Evolutionary conservation across 2,113 vertebrate genomes (phyloP).

Genomic region (Mesembrinibis cayennensis): DNA sequence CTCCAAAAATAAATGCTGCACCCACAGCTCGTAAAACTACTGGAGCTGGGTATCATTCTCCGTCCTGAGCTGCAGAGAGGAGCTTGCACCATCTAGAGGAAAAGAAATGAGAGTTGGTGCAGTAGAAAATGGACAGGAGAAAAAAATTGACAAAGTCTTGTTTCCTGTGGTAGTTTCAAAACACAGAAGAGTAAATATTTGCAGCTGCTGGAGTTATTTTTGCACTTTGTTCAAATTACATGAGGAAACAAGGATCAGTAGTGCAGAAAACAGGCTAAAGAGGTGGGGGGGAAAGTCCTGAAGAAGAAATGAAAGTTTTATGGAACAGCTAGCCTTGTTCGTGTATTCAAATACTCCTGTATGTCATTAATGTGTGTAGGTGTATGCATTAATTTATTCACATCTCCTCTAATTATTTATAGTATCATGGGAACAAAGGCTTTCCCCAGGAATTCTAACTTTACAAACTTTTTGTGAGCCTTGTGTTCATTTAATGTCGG

Average conservation of each 20-base stretch:
- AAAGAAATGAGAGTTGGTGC: not conserved
- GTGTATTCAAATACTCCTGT: not conserved
- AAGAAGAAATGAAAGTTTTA: not conserved
- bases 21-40: not conserved
- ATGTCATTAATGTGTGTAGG: not conserved
- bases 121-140: not conserved
- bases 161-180: not conserved
- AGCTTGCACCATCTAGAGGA: slow-evolving; percentile 30
- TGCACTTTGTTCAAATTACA: not conserved
- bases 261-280: not conserved
- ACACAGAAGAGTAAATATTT: not conserved
- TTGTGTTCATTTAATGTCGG: not conserved
- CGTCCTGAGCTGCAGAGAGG: not conserved
- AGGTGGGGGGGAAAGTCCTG: rapidly evolving
- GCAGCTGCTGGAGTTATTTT: not conserved
- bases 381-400: not conserved
- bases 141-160: rapidly evolving
- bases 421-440: not conserved
- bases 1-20: slow-evolving; percentile 51
- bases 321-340: not conserved
- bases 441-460: not conserved
- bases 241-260: not conserved
- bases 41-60: not conserved
- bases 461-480: not conserved
- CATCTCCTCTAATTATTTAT: not conserved